These are phyloP conservation scores for Dendrophyllia cribrosa DNA, from an alignment of 64 coral and sea anemone genomes.

Conservation along the genomic window DNA sequence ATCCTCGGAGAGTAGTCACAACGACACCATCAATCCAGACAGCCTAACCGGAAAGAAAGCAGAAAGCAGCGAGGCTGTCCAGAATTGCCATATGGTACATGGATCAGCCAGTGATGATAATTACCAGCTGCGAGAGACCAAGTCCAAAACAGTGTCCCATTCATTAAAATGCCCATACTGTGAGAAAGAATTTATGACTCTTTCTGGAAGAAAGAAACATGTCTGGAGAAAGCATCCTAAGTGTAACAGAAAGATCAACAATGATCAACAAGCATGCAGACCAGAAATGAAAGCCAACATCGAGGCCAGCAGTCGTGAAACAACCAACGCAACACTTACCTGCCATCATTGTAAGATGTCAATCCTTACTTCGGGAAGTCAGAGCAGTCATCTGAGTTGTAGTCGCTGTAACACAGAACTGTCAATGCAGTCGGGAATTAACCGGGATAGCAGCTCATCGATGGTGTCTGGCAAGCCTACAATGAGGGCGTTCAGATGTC, in stretches of 20 bases:
- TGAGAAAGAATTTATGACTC: not conserved
- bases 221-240: not conserved
- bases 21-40: not conserved
- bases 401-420: no score
- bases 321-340: no score
- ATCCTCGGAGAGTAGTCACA: not conserved
- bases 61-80: not conserved
- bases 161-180: conserved; percentile 3
- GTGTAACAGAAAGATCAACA: not conserved
- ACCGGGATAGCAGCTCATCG: no score
- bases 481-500: conserved; percentile 10
- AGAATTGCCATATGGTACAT: not conserved
- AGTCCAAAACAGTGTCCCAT: no score
- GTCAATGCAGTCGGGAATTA: no score
- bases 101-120: no score
- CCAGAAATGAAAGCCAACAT: not conserved
- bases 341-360: no score
- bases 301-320: no score
- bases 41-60: no score
- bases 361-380: no score
- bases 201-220: not conserved
- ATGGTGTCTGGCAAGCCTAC: not conserved
- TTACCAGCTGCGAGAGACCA: no score
- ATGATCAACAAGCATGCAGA: not conserved
- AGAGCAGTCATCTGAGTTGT: no score